Evolutionary conservation across 2,888 invertebrate species (phyloP), one percentile per base, ranked within the genome.

Genomic region (Beris chalybata): DNA sequence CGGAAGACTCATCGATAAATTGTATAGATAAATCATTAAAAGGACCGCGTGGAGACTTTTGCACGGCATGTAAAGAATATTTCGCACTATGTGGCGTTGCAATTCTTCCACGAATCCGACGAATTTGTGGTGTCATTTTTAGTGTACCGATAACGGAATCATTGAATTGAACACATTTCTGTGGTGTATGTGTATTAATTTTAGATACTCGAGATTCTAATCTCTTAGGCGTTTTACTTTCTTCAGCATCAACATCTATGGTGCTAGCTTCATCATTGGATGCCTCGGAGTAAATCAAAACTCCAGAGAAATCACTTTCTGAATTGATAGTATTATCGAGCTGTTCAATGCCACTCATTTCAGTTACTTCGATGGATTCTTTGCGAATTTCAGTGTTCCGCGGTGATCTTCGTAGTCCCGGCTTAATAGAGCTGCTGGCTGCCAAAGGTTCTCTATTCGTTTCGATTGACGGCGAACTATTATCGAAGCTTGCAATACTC

Each of bases 351-450:
- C 61, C 61, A 43, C 61, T 61, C 12, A 61, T 47, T 22, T 61
- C 61, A 4, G 50, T 50, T 5, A 61, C 5, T 22, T 61, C 52
- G 11, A 15, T 15, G 13, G 4, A 5, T 4, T 56, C 15, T 6
- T 3, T 12, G 6, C 4, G 7, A 48, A 48, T 15, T 31, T 48
- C 48, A 4, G 30, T 5, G 5, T 9, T 9, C 32, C 59, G 47
- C n/a, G 4, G 11, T 22, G 58, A 59, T 48, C 61, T 38, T 5
- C 50, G 61, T 3, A 13, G 5, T n/a, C 15, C 15, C n/a, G 61
- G 52, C 22, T 61, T 61, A 11, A 61, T 61, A 6, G 50, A 61
- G 22, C 61, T 61, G 50, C 61, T 61, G 9, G 61, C 43, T 11
- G 61, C 61, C 9, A 61, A 30, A 13, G 61, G 61, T 22, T 52